These are phyloP conservation scores for Petrolisthes manimaculis DNA, from an alignment of 2,888 invertebrate genomes.

Conservation along the genomic window DNA sequence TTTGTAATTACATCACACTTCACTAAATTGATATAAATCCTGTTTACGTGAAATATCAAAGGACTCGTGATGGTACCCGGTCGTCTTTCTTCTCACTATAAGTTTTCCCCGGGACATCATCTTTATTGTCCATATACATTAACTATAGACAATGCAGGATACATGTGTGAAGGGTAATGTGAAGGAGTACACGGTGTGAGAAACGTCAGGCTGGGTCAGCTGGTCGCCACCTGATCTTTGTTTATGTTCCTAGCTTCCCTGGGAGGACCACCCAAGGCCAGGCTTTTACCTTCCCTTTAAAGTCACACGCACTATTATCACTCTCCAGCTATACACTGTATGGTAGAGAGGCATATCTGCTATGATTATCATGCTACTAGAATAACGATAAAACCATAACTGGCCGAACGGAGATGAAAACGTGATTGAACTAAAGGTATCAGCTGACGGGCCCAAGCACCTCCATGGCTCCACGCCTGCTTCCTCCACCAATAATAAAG, in stretches of 20 bases:
- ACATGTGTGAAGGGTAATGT: not conserved
- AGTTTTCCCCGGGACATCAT: too few species aligned
- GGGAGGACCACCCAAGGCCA: conserved; percentile 32
- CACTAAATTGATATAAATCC: too few species aligned
- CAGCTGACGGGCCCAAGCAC: conserved; percentile 9
- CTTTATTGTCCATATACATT: too few species aligned
- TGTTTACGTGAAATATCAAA: too few species aligned
- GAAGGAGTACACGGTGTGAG: not conserved
- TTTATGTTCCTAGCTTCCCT: conserved; percentile 33
- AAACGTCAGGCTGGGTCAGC: conserved; percentile 47
- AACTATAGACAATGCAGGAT: too few species aligned
- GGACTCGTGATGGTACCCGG: too few species aligned
- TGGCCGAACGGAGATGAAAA: not conserved
- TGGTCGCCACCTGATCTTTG: conserved; percentile 50
- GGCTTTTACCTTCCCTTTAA: conserved; percentile 7
- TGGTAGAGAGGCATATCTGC: not conserved
- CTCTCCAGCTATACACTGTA: not conserved
- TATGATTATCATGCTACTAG: not conserved
- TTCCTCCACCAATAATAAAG: conserved; percentile 8
- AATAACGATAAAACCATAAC: not conserved
- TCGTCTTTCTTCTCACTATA: too few species aligned
- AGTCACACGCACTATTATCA: not conserved
- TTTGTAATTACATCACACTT: too few species aligned
- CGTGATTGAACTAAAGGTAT: not conserved
- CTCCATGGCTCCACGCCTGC: conserved; percentile 15